Evolutionary conservation across 2,113 vertebrate species (phyloP), one percentile per base, ranked within the genome.

Genomic region (Atlantisia rogersi): DNA sequence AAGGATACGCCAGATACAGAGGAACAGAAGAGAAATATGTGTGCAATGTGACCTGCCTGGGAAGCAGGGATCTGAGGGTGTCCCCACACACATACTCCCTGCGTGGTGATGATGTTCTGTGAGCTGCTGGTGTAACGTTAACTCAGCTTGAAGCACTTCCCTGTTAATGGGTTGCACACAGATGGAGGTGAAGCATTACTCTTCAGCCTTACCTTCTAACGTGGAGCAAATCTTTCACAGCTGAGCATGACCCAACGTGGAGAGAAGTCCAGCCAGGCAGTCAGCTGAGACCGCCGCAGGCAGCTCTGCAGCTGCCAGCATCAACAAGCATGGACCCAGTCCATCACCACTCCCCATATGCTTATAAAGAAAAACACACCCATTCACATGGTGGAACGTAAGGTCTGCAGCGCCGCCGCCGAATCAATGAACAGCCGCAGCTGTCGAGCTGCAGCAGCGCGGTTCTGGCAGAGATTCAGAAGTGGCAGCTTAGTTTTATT

Each of bases 1-100:
- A 87, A 53, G 26, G 40, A 58, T 24, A n/a, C 0, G 0, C 6
- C 39, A 58, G 29, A 42, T 25, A 63, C 53, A 65, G 32, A 87
- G 35, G 35, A 85, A 80, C 0, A 62, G 40, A 71, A 60, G 31
- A 85, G 46, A 77, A 82, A 50, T 60, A 42, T 13, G 44, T 79
- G 50, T 90, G 71, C 39, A 71, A 4, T 0, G 4, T 26, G 65
- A 50, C 40, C 40, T 44, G 16, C 31, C n/a, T 46, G 62, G 60
- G 50, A 50, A 53, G n/a, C 6, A 40, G 29, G 53, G 40, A 78
- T 29, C 19, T 4, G 2, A 81, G 63, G 16, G 21, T 68, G 37
- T 21, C 50, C 39, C 50, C 53, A 31, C 3, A 31, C 1, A 26
- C 0, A 1, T 12, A 29, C 13, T 32, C 68, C 44, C 65, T 8